A percentile compares a stretch with the other conserved stretches of the same genome.
These are phyloP conservation scores for Lapara coniferarum DNA, from an alignment of 2,888 invertebrate species.

Conservation along the genomic window DNA sequence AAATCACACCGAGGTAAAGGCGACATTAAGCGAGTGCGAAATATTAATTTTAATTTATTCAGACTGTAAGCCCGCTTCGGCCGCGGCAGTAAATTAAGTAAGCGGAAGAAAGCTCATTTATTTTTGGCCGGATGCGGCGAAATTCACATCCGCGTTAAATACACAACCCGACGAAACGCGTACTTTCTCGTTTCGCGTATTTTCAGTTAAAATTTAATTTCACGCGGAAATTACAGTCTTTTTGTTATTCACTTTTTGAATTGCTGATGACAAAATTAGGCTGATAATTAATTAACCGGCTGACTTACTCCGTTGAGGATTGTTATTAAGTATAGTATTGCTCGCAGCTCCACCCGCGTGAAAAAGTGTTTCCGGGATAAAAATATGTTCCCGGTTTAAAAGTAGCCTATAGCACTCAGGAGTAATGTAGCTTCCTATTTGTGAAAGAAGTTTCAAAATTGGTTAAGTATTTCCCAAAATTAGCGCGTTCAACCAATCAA, in stretches of 20 bases:
- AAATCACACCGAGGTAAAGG: constrained; percentile 64
- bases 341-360: too few relatives aligned
- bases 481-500: too few relatives aligned
- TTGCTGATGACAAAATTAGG: constrained; percentile 70
- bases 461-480: too few relatives aligned
- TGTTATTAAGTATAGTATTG: constrained; percentile 49
- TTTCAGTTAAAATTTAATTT: constrained; percentile 80
- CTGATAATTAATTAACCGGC: constrained; percentile 67
- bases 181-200: constrained; percentile 73
- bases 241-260: constrained; percentile 78
- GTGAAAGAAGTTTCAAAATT: too few relatives aligned
- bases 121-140: constrained; percentile 81
- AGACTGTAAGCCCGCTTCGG: constrained; percentile 66
- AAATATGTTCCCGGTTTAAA: too few relatives aligned
- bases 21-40: constrained; percentile 70
- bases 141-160: constrained; percentile 82
- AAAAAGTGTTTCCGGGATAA: too few relatives aligned
- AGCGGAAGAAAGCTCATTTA: constrained; percentile 83
- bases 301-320: constrained; percentile 61
- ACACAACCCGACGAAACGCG: constrained; percentile 73
- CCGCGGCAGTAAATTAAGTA: constrained; percentile 79
- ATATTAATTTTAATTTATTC: constrained; percentile 81
- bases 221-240: constrained; percentile 76
- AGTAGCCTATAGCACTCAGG: too few relatives aligned
- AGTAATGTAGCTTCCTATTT: too few relatives aligned